phyloP scores from a whole-genome alignment of 2,888 invertebrate genomes.

The Eilema depressum region DNA sequence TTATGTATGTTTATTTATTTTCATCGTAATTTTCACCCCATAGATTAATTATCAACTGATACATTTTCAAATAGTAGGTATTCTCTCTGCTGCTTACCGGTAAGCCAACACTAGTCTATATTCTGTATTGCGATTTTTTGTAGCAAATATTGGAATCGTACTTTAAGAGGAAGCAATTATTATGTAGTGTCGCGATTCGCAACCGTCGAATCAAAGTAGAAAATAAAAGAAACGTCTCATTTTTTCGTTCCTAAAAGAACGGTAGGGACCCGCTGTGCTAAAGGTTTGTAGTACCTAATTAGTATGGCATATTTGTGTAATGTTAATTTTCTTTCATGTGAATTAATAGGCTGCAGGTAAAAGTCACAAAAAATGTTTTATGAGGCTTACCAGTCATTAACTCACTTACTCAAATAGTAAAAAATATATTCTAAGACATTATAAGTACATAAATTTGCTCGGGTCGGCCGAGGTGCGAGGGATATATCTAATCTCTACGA shows the following conservation, averaged over 20 bases:
- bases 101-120: background rate
- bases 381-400: too few species aligned
- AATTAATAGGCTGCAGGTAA: too few species aligned
- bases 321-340: background rate
- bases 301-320: constrained; percentile 5
- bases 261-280: constrained; percentile 14
- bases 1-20: too few species aligned
- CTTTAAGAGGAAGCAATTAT: constrained; percentile 44
- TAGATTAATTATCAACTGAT: background rate
- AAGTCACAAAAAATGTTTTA: too few species aligned
- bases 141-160: constrained; percentile 17
- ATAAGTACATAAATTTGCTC: too few species aligned
- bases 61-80: too few species aligned
- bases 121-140: constrained; percentile 18
- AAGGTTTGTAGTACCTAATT: constrained; percentile 39
- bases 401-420: too few species aligned
- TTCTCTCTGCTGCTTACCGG: background rate
- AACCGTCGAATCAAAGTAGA: constrained; percentile 31
- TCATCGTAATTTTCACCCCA: too few species aligned
- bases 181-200: constrained; percentile 44
- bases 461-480: too few species aligned
- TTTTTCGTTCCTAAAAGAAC: constrained; percentile 37
- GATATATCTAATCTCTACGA: too few species aligned
- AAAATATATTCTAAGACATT: too few species aligned
- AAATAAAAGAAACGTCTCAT: constrained; percentile 24